phyloP scores from a whole-genome alignment of 2,797 vertebrate species.

The Aphelocoma californica region DNA sequence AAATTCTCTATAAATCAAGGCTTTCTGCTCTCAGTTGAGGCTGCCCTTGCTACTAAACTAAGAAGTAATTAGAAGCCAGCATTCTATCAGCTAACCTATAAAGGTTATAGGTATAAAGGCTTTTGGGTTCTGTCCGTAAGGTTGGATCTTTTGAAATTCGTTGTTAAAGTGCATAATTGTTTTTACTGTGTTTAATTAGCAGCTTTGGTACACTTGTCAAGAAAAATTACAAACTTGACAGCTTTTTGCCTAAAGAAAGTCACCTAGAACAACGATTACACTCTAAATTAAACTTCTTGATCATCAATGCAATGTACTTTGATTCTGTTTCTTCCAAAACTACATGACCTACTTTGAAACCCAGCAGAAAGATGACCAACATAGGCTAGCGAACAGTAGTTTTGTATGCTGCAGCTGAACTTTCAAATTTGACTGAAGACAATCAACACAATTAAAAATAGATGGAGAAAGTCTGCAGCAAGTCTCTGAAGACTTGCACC shows the following conservation, averaged over 20 bases:
- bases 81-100: neutral
- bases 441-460: neutral
- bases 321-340: neutral
- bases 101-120: neutral
- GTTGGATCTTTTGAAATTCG: neutral
- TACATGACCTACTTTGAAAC: neutral
- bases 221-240: neutral
- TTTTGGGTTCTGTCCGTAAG: neutral
- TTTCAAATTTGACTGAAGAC: neutral
- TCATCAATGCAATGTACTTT: neutral
- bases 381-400: neutral
- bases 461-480: neutral
- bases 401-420: neutral
- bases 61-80: neutral
- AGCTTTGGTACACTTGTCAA: neutral
- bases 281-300: neutral
- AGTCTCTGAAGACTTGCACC: neutral
- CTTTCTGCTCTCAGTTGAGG: neutral
- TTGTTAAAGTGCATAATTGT: neutral
- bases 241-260: neutral
- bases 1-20: neutral
- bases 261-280: neutral
- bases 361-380: neutral
- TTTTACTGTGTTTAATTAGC: neutral
- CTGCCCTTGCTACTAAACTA: neutral